Conservation (phyloP, 2,888 invertebrate species). For the Ferrisia virgata region DNA sequence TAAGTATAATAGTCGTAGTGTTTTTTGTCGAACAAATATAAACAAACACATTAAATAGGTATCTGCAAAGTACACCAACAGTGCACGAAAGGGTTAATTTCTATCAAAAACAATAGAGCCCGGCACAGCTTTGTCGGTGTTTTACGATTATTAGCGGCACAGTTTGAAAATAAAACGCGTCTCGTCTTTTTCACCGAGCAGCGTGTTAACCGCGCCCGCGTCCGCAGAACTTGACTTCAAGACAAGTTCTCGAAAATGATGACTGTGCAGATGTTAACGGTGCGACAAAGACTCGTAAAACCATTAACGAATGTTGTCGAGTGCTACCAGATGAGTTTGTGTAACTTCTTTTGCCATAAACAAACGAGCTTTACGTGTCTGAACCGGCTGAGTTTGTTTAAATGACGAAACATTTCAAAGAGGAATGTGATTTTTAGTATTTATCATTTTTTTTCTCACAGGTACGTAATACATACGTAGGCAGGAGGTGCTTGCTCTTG, state of each 20-base stretch:
- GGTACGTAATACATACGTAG: neutral
- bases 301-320: slow-evolving; percentile 14
- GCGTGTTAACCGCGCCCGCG: neutral
- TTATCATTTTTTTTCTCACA: neutral
- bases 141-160: slow-evolving; percentile 1
- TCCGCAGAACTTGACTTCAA: neutral
- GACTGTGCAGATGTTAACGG: slow-evolving; percentile 8
- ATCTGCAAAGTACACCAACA: neutral
- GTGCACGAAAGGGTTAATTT: neutral
- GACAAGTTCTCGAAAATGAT: neutral
- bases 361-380: neutral
- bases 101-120: neutral
- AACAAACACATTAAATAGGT: neutral
- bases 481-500: no score
- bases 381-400: neutral
- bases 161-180: neutral
- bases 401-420: neutral
- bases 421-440: neutral
- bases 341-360: neutral
- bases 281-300: neutral
- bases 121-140: neutral
- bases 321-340: neutral
- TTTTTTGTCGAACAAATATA: neutral
- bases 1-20: neutral
- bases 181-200: neutral